These are phyloP conservation scores for Calycopis cecrops DNA, from an alignment of 1,140 invertebrate species.

Conservation along the genomic window DNA sequence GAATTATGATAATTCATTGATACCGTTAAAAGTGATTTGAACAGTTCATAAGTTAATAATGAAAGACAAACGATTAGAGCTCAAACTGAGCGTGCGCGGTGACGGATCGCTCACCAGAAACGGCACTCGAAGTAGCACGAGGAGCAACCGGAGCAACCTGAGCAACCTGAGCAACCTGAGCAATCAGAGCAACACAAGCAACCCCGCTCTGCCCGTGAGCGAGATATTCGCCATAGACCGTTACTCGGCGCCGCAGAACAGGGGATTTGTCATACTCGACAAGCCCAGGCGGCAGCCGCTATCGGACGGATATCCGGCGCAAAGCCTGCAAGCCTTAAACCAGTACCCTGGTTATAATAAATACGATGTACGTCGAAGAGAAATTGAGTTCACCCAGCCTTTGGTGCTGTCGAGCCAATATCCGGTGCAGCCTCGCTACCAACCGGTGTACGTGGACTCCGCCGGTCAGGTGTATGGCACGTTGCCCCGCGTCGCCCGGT, in stretches of 20 bases:
- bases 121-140: constrained; percentile 51
- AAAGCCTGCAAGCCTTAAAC: constrained; percentile 56
- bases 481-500: constrained; percentile 30
- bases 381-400: constrained; percentile 40
- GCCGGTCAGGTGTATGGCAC: constrained; percentile 42
- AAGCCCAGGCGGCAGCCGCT: constrained; percentile 51
- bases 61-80: constrained; percentile 67
- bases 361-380: constrained; percentile 32
- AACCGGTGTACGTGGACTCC: constrained; percentile 41
- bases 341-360: constrained; percentile 40
- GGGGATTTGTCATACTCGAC: constrained; percentile 56
- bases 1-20: too few species aligned
- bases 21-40: too few species aligned
- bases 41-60: constrained; percentile 31
- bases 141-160: constrained; percentile 56
- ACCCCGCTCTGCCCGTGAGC: constrained; percentile 45
- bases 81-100: constrained; percentile 61
- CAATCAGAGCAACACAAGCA: constrained; percentile 47
- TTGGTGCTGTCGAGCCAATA: constrained; percentile 24
- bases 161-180: constrained; percentile 59
- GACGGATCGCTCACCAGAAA: constrained; percentile 60
- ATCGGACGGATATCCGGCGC: constrained; percentile 53
- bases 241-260: constrained; percentile 48
- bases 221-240: constrained; percentile 65
- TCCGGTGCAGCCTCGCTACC: constrained; percentile 35